Evolutionary conservation across 2,888 invertebrate genomes (phyloP).

Genomic region (Eremobia ochroleuca): DNA sequence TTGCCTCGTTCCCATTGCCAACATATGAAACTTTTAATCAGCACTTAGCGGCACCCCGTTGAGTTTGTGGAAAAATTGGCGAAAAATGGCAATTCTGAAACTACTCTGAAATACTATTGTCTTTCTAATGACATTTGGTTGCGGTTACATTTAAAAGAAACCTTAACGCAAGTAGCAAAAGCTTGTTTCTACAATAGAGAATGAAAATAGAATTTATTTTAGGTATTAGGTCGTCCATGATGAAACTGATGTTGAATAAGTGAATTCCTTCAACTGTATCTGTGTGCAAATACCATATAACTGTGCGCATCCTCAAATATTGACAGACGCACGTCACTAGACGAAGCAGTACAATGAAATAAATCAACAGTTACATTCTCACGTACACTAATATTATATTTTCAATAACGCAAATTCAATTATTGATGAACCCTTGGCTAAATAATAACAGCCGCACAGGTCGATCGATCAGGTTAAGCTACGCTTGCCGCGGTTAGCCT

Average conservation of each 20-base stretch:
- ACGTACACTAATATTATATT: slow-evolving; percentile 37
- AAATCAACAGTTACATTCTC: slow-evolving; percentile 45
- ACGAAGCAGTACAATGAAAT: slow-evolving; percentile 45
- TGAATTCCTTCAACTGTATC: slow-evolving; percentile 42
- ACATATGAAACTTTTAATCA: slow-evolving; percentile 85
- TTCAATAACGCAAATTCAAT: slow-evolving; percentile 31
- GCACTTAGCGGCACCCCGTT: slow-evolving; percentile 79
- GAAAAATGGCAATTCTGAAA: slow-evolving; percentile 36
- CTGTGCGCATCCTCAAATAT: slow-evolving; percentile 52
- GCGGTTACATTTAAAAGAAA: slow-evolving; percentile 38
- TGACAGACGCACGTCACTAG: slow-evolving; percentile 42
- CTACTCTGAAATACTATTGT: slow-evolving; percentile 41
- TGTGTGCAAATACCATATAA: slow-evolving; percentile 68
- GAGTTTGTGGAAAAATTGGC: slow-evolving; percentile 59
- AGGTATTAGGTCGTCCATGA: slow-evolving; percentile 28
- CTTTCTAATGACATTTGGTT: slow-evolving; percentile 16
- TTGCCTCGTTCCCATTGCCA: slow-evolving; percentile 75
- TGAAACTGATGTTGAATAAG: slow-evolving; percentile 29
- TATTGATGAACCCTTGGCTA: too few species aligned
- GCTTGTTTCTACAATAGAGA: not conserved
- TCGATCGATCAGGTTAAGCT: too few species aligned
- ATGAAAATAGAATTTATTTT: slow-evolving; percentile 20
- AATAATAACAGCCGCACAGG: too few species aligned
- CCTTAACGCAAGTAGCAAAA: slow-evolving; percentile 17
- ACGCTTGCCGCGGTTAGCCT: too few species aligned